Base-by-base conservation (phyloP, 2,113 vertebrate genomes). In the Zosterops pallidus region DNA sequence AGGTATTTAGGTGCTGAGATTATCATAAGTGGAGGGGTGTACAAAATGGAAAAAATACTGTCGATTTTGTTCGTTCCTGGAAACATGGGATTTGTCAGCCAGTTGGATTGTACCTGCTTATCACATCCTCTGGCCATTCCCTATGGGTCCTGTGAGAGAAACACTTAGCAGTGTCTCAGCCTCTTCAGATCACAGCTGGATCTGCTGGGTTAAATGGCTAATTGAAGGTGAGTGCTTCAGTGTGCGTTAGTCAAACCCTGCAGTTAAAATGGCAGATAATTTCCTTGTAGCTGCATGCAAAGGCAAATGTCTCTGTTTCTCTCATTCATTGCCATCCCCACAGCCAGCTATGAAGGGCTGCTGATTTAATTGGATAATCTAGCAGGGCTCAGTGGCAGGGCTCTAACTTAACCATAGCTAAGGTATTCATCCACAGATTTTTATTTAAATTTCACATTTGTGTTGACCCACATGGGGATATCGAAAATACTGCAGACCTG, bases 121-220 rank as follows among this genome's bases (percentile, higher is more conserved):
- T 69, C 2, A 1, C 46, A 57, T 60, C n/a, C 49, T 57, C 77
- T 86, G 69, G 35, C 60, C 76, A 60, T 76, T 78, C 82, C 44
- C 44, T 87, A 7, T 69, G 63, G 57, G 17, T 94, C 69, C 53
- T 72, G 74, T 62, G 72, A 41, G 78, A 84, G 44, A 49, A 89
- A 52, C 52, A 29, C 39, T 78, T 86, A 47, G 26, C 2, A 0
- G 0, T 75, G 33, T 72, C 62, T 89, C 81, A 89, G 70, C 37
- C 46, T 94, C 62, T 95, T 92, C 78, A 91, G 70, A 84, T 90
- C 93, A 72, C 84, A 95, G 74, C 59, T 37, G 89, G 90, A 95
- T 92, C 74, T 87, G 65, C 56, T 91, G 46, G 20, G 85, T 93
- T 83, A 95, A 94, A 86, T 80, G 44, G 75, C 67, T 96, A 92